These are phyloP conservation scores for Tauraco erythrolophus DNA, from an alignment of 2,113 vertebrate genomes.

Conservation along the genomic window DNA sequence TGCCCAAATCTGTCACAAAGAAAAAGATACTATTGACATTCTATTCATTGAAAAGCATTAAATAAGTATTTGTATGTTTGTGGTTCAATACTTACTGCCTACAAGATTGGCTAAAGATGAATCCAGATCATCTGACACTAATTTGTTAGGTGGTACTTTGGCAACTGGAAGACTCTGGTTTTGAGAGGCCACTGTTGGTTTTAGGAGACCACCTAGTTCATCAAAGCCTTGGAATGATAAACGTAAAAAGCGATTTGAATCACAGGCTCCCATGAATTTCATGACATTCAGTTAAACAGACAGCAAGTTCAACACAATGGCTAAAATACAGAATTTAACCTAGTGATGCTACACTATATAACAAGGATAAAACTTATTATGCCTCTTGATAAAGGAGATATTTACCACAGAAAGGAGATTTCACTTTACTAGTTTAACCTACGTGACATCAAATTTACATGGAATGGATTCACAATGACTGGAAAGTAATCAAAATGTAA, in stretches of 20 bases:
- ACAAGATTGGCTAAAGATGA: slow-evolving; percentile 96
- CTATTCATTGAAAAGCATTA: background rate
- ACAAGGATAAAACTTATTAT: background rate
- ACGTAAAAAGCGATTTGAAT: slow-evolving; percentile 2
- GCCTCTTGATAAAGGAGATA: background rate
- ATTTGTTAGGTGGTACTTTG: slow-evolving; percentile 85
- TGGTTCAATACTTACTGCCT: slow-evolving; percentile 86
- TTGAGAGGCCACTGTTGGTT: slow-evolving; percentile 92
- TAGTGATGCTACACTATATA: background rate
- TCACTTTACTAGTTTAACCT: background rate
- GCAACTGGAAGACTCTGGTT: slow-evolving; percentile 85
- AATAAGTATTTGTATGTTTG: background rate
- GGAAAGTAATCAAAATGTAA: background rate
- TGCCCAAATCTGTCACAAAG: slow-evolving; percentile 88
- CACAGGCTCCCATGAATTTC: background rate
- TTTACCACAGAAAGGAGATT: background rate
- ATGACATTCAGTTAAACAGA: background rate
- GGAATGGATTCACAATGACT: background rate
- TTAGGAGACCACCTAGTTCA: slow-evolving; percentile 92
- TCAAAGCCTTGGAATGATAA: slow-evolving; percentile 84
- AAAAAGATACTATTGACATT: slow-evolving; percentile 35
- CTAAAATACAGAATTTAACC: background rate
- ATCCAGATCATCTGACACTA: slow-evolving; percentile 93
- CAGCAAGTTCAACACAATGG: background rate
- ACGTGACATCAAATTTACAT: background rate